Evolutionary conservation across 2,797 vertebrate genomes (phyloP).

Genomic region (Tapirus indicus): DNA sequence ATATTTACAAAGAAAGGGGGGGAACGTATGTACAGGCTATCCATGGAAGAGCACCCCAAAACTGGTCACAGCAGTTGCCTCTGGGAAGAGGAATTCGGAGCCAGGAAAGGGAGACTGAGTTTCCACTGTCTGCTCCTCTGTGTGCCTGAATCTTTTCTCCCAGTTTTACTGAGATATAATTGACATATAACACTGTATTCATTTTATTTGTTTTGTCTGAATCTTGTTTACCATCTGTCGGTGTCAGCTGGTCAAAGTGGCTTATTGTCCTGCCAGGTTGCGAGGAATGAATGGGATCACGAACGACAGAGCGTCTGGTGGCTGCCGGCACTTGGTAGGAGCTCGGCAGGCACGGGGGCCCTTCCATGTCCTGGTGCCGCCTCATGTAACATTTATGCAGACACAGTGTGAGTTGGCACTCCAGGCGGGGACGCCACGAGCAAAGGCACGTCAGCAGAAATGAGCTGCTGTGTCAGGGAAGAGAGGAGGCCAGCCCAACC

Average conservation of each 20-base stretch:
- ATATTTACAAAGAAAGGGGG: background rate
- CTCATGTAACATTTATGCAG: fast-evolving
- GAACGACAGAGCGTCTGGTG: background rate
- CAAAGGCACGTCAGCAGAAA: background rate
- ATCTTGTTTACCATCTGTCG: background rate
- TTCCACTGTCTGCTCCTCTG: background rate
- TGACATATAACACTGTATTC: background rate
- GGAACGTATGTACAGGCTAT: background rate
- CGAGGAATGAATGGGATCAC: background rate
- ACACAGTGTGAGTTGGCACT: background rate
- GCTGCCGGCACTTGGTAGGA: background rate
- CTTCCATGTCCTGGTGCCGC: background rate
- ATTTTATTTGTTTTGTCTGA: background rate
- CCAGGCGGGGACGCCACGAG: fast-evolving
- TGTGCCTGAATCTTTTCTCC: background rate
- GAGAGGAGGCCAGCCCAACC: background rate
- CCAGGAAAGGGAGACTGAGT: background rate
- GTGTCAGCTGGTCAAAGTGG: background rate
- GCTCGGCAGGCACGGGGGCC: background rate
- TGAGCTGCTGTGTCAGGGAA: background rate
- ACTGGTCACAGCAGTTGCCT: background rate
- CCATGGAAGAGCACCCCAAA: background rate
- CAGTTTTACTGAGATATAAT: background rate
- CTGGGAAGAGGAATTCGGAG: background rate
- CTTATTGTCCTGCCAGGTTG: background rate